Conservation (phyloP, 2,113 vertebrate species). For the Rhynchopsitta pachyrhyncha region DNA sequence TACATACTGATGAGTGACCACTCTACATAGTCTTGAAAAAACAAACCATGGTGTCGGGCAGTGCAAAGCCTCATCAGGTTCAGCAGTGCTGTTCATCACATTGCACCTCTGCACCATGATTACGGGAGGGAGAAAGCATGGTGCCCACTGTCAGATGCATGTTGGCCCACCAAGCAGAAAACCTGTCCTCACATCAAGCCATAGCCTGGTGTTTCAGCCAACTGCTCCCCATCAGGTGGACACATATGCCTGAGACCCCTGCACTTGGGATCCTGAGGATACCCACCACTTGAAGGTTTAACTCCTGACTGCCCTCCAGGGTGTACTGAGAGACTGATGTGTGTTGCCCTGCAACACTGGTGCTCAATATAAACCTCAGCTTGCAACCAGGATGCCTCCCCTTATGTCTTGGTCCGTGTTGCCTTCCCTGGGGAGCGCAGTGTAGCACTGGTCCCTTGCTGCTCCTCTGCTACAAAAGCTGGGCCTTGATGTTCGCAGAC, state of each 20-base stretch:
- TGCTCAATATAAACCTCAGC: not conserved
- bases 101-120: not conserved
- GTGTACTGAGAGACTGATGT: too few relatives aligned
- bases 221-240: not conserved
- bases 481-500: not conserved
- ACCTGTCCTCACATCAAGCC: not conserved
- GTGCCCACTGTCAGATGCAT: not conserved
- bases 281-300: not conserved
- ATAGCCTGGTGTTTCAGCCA: not conserved
- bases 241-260: not conserved
- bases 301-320: not conserved
- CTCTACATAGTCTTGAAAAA: not conserved
- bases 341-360: not conserved
- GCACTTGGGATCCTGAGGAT: not conserved
- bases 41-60: fast-evolving
- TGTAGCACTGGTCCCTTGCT: not conserved
- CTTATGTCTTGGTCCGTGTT: not conserved
- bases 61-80: too few relatives aligned
- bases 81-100: not conserved
- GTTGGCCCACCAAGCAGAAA: not conserved
- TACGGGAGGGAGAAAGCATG: fast-evolving
- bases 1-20: fast-evolving
- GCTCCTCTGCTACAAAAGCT: not conserved
- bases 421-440: not conserved
- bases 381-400: not conserved